These are phyloP conservation scores for Coleophora flavipennella DNA, from an alignment of 2,888 invertebrate genomes.

Conservation along the genomic window DNA sequence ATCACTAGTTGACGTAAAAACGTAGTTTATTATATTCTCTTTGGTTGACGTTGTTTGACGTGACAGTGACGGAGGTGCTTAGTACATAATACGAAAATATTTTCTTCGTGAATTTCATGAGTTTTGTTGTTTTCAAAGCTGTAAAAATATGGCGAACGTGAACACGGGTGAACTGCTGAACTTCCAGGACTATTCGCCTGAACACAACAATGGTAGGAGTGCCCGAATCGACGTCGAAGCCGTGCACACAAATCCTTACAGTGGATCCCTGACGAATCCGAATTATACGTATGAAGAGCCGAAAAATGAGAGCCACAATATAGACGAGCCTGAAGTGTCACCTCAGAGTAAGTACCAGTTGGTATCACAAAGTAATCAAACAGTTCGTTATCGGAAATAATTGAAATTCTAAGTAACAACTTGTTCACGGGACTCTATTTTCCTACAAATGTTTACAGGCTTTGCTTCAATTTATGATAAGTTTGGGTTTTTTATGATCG, in stretches of 20 bases:
- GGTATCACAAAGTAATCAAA: no score
- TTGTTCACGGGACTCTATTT: no score
- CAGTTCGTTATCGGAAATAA: no score
- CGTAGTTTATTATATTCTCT: no score
- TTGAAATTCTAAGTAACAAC: no score
- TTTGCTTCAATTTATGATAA: no score
- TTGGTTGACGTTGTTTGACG: no score
- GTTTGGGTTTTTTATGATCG: no score
- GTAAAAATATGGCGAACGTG: constrained; percentile 53
- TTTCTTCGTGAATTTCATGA: not conserved
- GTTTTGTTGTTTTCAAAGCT: not conserved
- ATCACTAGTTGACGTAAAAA: no score
- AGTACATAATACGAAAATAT: not conserved
- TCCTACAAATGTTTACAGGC: no score
- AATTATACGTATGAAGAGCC: constrained; percentile 53
- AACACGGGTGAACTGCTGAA: constrained; percentile 77
- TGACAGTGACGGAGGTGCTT: no score
- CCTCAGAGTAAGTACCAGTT: constrained; percentile 36
- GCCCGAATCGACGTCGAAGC: constrained; percentile 78
- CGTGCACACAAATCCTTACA: constrained; percentile 65
- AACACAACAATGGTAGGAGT: constrained; percentile 68
- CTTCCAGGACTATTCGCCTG: constrained; percentile 81
- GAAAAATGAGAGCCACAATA: constrained; percentile 18
- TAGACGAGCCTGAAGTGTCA: constrained; percentile 36
- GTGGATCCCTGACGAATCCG: constrained; percentile 49